Percentiles rank a stretch among this genome's conserved stretches.
Evolutionary conservation across 2,888 invertebrate species (phyloP).

Genomic region (Agrochola lychnidis): DNA sequence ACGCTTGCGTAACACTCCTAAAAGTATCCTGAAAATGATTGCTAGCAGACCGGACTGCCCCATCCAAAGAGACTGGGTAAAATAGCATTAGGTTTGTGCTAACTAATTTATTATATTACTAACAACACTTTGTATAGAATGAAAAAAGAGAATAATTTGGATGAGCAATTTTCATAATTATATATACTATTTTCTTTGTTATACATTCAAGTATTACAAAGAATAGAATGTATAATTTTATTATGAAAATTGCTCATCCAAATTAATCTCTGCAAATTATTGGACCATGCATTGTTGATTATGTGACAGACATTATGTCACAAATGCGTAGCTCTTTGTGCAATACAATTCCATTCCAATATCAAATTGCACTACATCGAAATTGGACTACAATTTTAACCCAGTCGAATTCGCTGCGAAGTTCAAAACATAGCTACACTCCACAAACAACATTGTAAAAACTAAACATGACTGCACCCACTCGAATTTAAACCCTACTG

Average conservation of each 20-base stretch:
- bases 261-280: slow-evolving; percentile 1
- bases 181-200: background rate
- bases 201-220: background rate
- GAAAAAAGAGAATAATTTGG: background rate
- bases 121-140: background rate
- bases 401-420: background rate
- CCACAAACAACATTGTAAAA: slow-evolving; percentile 47
- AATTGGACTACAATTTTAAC: slow-evolving; percentile 48
- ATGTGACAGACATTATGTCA: background rate
- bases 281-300: background rate
- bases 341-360: slow-evolving; percentile 38
- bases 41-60: no score
- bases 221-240: background rate
- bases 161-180: background rate
- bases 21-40: no score
- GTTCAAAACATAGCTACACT: slow-evolving; percentile 20
- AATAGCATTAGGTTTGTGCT: no score
- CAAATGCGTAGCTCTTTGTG: slow-evolving; percentile 5
- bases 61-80: no score
- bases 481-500: slow-evolving; percentile 51
- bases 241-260: background rate
- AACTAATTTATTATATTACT: no score
- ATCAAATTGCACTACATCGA: slow-evolving; percentile 32
- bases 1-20: no score
- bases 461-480: slow-evolving; percentile 41